Percentiles rank a stretch among this genome's conserved stretches.
These are phyloP conservation scores for Clarias platycephalus DNA, from an alignment of 2,797 vertebrate species.

Conservation along the genomic window DNA sequence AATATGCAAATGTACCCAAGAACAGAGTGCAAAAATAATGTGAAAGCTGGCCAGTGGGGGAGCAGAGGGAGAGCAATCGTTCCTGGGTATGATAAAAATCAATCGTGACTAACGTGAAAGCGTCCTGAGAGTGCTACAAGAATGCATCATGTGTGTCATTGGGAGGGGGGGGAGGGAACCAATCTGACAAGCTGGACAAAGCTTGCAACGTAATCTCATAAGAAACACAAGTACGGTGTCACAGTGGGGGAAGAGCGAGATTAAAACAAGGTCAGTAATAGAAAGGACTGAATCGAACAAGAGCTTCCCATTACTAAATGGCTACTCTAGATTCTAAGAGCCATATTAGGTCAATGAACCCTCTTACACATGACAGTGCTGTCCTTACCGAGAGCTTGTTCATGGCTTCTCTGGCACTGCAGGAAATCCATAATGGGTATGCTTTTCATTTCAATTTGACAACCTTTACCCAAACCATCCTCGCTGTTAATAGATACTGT, in stretches of 20 bases:
- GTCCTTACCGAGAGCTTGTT: slow-evolving; percentile 8
- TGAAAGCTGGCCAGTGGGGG: no score
- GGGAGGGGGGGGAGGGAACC: no score
- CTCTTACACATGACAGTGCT: slow-evolving; percentile 14
- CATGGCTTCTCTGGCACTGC: not conserved
- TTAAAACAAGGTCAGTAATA: slow-evolving; percentile 40
- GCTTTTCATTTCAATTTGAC: slow-evolving; percentile 9
- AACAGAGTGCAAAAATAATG: no score
- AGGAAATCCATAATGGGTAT: not conserved
- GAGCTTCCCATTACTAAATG: slow-evolving; percentile 12
- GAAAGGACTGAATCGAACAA: slow-evolving; percentile 38
- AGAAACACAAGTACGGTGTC: slow-evolving; percentile 21
- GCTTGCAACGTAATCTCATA: slow-evolving; percentile 32
- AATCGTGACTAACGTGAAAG: no score
- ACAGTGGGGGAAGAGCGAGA: slow-evolving; percentile 15
- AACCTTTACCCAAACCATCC: not conserved
- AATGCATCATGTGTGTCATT: slow-evolving; percentile 36
- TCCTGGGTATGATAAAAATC: no score
- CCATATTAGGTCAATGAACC: slow-evolving; percentile 30
- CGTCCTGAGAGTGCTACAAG: not conserved
- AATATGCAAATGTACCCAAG: no score
- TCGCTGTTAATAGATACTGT: no score
- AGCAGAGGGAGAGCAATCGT: no score
- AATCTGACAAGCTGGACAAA: slow-evolving; percentile 15
- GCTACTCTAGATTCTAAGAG: not conserved